Evolutionary conservation across 2,113 vertebrate species (phyloP).

Genomic region (Notechis scutatus): DNA sequence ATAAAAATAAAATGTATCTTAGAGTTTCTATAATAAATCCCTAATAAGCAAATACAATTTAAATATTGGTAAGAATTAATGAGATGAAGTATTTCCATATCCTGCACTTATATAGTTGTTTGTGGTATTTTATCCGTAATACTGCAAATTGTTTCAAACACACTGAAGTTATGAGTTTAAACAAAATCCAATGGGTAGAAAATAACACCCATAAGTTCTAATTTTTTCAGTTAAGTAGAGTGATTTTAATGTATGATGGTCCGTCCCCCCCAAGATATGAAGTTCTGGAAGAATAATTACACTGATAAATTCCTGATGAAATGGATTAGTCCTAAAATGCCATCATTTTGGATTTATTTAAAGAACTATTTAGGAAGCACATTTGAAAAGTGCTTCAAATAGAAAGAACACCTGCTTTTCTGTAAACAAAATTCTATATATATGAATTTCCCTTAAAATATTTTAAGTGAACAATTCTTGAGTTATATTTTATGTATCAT

Average conservation of each 20-base stretch:
- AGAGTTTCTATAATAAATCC: neutral
- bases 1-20: neutral
- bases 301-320: neutral
- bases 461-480: neutral
- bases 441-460: neutral
- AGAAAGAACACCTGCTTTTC: neutral
- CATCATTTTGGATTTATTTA: neutral
- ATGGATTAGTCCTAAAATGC: neutral
- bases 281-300: neutral
- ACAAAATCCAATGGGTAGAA: neutral
- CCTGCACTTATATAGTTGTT: neutral
- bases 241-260: accelerated
- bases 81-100: neutral
- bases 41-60: neutral
- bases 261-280: neutral
- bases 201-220: neutral
- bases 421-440: neutral
- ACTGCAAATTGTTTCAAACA: neutral
- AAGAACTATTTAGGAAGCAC: neutral
- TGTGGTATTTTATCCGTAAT: neutral
- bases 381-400: neutral
- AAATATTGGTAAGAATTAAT: neutral
- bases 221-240: conserved; percentile 5
- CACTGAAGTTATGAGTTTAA: neutral
- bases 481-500: neutral